Conservation (phyloP, 2,113 vertebrate genomes). For the Lynx canadensis region DNA sequence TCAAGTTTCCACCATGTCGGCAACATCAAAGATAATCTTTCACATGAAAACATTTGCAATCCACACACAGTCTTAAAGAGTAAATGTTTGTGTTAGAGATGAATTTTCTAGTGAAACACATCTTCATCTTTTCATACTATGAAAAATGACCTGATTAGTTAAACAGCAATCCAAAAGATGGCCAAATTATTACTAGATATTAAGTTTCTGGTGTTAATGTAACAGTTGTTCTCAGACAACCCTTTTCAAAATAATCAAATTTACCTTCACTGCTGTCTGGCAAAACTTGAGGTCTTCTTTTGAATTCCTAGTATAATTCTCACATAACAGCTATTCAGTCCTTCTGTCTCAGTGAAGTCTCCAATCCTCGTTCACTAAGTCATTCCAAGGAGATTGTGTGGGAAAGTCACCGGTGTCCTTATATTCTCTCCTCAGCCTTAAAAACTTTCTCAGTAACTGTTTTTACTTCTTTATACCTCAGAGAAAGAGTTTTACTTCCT, state of each 20-base stretch:
- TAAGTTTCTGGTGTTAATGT: slow-evolving; percentile 3
- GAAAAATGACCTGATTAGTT: neutral
- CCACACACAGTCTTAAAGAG: neutral
- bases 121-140: slow-evolving; percentile 10
- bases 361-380: neutral
- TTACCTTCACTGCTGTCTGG: neutral
- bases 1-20: neutral
- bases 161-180: slow-evolving; percentile 6
- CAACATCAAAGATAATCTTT: slow-evolving; percentile 5
- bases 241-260: slow-evolving; percentile 1
- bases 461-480: neutral
- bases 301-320: neutral
- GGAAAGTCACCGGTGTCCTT: neutral
- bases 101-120: slow-evolving; percentile 10
- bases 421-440: neutral
- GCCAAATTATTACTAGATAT: neutral
- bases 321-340: neutral
- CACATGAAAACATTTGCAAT: slow-evolving; percentile 32
- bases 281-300: neutral
- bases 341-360: neutral
- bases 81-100: neutral
- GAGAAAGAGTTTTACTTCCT: neutral
- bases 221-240: neutral
- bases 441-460: neutral
- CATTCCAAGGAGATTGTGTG: neutral